phyloP scores from a whole-genome alignment of 2,113 vertebrate genomes.

The Dromiciops gliroides region DNA sequence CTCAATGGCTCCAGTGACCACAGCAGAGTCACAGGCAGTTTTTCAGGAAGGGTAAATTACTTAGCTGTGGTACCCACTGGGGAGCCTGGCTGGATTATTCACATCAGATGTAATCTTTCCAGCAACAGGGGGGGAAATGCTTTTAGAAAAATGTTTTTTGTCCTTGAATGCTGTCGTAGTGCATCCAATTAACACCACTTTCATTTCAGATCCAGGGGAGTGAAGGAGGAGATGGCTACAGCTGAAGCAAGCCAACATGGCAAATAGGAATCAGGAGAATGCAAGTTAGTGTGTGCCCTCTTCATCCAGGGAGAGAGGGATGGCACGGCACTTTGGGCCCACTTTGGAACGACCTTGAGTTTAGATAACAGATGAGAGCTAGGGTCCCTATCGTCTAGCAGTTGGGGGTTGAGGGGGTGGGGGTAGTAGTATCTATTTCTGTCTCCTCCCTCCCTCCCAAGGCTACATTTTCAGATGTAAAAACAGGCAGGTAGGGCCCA shows the following conservation, averaged over 20 bases:
- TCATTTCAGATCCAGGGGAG: slow-evolving; percentile 46
- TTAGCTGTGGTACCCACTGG: slow-evolving; percentile 62
- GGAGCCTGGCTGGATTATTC: slow-evolving; percentile 57
- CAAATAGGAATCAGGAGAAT: neutral
- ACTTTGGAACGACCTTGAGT: neutral
- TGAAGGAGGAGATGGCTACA: neutral
- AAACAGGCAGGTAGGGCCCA: neutral
- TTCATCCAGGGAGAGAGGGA: neutral
- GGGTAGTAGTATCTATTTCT: neutral
- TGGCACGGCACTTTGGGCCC: neutral
- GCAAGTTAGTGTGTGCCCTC: fast-evolving
- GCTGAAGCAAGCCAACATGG: neutral
- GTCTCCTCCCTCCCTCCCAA: neutral
- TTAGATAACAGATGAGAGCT: neutral
- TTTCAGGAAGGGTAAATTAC: slow-evolving; percentile 71
- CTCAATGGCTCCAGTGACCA: slow-evolving; percentile 43
- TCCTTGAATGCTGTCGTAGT: slow-evolving; percentile 25
- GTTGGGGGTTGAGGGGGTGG: neutral
- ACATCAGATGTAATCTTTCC: slow-evolving; percentile 73
- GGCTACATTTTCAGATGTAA: neutral
- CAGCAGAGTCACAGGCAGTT: slow-evolving; percentile 56
- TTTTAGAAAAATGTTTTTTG: slow-evolving; percentile 68
- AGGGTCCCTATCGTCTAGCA: neutral
- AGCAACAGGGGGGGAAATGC: slow-evolving; percentile 34
- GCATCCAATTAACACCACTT: slow-evolving; percentile 53